Evolutionary conservation across 1,140 invertebrate species (phyloP).

Genomic region (Tetragnatha versicolor): DNA sequence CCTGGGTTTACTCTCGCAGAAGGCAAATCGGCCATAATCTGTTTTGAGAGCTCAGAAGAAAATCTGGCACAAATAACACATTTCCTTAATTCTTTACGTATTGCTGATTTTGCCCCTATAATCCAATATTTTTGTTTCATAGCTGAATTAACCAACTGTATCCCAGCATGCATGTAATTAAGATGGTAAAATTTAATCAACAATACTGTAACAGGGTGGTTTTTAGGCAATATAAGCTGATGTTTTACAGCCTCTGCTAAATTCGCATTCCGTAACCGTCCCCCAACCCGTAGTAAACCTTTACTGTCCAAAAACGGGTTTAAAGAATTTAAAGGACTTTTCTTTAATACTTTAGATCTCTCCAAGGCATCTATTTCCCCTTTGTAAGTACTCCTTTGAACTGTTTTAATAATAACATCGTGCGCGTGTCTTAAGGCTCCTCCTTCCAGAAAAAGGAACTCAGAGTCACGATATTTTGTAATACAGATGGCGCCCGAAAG

Average conservation of each 20-base stretch:
- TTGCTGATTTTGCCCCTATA: not conserved
- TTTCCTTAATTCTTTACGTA: not conserved
- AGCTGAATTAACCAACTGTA: not conserved
- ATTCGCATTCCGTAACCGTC: not conserved
- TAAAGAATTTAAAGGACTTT: not conserved
- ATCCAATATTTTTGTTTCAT: not conserved
- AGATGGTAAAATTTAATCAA: not conserved
- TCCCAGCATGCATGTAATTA: not conserved
- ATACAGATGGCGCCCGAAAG: no score
- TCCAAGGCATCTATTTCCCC: not conserved
- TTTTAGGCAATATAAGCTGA: not conserved
- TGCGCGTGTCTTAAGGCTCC: not conserved
- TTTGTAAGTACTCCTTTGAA: not conserved
- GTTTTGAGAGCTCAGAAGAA: not conserved
- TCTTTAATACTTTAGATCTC: not conserved
- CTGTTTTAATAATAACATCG: not conserved
- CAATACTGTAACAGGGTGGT: not conserved
- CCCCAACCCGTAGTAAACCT: not conserved
- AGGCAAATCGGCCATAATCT: not conserved
- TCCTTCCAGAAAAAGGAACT: no score
- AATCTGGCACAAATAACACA: not conserved
- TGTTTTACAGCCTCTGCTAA: not conserved
- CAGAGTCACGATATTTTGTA: no score
- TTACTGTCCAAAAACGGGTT: constrained; percentile 4
- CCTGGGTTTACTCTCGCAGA: not conserved